Conservation (phyloP, 92 coral and sea anemone species). For the Paramuricea clavata region DNA sequence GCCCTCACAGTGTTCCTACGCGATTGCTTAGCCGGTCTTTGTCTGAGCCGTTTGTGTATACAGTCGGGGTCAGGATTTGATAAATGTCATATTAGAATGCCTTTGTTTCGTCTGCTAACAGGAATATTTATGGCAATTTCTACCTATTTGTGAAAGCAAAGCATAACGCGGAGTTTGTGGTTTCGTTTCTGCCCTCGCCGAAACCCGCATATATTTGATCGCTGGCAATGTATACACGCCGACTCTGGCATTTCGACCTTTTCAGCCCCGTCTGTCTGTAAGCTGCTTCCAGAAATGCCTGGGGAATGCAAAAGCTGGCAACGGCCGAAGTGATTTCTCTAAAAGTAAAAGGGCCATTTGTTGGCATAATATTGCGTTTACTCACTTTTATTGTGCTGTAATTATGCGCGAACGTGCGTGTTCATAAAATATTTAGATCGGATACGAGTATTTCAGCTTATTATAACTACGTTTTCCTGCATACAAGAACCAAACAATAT, state of each 20-base stretch:
- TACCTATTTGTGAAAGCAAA: constrained; percentile 7
- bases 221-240: not conserved
- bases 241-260: not conserved
- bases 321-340: not conserved
- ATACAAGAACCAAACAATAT: constrained; percentile 10
- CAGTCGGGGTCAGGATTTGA: not conserved
- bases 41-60: not conserved
- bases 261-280: not conserved
- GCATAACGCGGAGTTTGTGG: constrained; percentile 16
- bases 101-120: not conserved
- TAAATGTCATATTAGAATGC: not conserved
- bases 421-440: constrained; percentile 30
- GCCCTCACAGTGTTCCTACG: not conserved
- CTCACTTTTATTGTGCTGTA: not conserved
- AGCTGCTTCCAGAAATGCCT: constrained; percentile 4
- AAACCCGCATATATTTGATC: not conserved
- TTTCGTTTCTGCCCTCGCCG: not conserved
- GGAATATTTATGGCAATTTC: not conserved
- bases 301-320: not conserved
- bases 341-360: not conserved
- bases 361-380: not conserved
- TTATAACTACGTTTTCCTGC: not conserved
- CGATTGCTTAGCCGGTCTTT: constrained; percentile 18
- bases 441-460: not conserved
- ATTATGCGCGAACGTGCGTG: constrained; percentile 21